A percentile compares a stretch with the other conserved stretches of the same genome.
phyloP scores from a whole-genome alignment of 2,888 invertebrate genomes.

The Pemphredon lugubris region DNA sequence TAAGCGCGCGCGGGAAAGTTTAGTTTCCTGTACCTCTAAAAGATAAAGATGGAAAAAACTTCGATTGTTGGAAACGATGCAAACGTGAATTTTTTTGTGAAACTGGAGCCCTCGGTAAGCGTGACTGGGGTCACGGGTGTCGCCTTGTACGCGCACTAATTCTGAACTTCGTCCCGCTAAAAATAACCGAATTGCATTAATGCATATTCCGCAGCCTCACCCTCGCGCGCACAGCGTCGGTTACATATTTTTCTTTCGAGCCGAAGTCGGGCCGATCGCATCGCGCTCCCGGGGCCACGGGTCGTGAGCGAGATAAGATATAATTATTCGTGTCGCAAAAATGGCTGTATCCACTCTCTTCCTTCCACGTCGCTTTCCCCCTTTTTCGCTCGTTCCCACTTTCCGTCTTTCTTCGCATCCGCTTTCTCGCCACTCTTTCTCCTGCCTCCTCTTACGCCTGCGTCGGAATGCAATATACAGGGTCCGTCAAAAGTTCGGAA shows the following conservation, averaged over 20 bases:
- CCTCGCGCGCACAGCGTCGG: constrained; percentile 17
- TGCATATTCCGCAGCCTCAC: too few species aligned
- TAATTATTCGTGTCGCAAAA: constrained; percentile 64
- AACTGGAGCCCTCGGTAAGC: too few species aligned
- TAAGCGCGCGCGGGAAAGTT: too few species aligned
- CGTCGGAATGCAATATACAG: not conserved
- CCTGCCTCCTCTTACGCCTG: not conserved
- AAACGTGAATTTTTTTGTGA: too few species aligned
- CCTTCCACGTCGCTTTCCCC: constrained; percentile 5
- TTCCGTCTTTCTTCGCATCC: not conserved
- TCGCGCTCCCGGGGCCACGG: constrained; percentile 58
- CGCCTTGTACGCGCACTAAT: too few species aligned
- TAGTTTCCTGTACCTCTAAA: too few species aligned
- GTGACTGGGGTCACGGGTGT: too few species aligned
- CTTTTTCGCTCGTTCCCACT: constrained; percentile 7
- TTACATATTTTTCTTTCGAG: constrained; percentile 55
- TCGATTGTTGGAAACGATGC: too few species aligned
- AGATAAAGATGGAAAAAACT: too few species aligned
- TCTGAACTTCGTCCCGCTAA: too few species aligned
- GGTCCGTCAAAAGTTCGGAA: too few species aligned
- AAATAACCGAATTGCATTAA: too few species aligned
- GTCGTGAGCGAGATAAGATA: constrained; percentile 64
- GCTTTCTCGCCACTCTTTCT: not conserved
- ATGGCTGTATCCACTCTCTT: constrained; percentile 48
- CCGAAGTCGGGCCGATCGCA: constrained; percentile 41